These are phyloP conservation scores for Ophion ventricosus DNA, from an alignment of 2,888 invertebrate species.

Conservation along the genomic window DNA sequence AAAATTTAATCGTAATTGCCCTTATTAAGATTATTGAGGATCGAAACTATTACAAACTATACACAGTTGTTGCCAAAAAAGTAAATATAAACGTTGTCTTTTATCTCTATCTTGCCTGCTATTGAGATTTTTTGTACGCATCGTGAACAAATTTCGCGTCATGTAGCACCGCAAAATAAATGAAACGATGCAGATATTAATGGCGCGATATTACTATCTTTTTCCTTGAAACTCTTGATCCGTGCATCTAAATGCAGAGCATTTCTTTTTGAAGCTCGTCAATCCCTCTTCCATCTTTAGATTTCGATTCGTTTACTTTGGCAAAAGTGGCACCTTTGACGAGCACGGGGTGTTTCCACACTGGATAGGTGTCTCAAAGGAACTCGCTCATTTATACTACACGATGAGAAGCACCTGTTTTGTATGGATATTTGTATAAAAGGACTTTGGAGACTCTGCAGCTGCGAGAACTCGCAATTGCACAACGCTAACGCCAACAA, in stretches of 20 bases:
- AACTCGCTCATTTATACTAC: slow-evolving; percentile 39
- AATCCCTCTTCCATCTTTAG: background rate
- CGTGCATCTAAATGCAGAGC: background rate
- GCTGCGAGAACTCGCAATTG: slow-evolving; percentile 25
- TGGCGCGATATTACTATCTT: background rate
- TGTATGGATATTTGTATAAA: background rate
- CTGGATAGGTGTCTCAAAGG: slow-evolving; percentile 29
- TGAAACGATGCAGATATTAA: background rate
- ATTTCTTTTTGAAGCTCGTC: background rate
- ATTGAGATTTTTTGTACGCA: no score
- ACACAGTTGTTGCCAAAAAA: background rate
- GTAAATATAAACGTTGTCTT: background rate
- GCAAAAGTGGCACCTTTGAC: background rate
- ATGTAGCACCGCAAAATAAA: background rate
- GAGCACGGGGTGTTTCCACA: slow-evolving; percentile 34
- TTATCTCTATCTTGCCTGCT: background rate
- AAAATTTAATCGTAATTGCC: no score
- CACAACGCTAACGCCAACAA: background rate
- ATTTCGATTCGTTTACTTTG: background rate
- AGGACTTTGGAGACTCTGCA: background rate
- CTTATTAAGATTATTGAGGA: no score
- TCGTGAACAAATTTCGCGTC: no score
- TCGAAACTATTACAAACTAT: background rate
- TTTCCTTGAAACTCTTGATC: slow-evolving; percentile 1
- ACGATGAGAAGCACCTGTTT: slow-evolving; percentile 7